Percentiles rank a stretch among this genome's conserved stretches.
phyloP scores from a whole-genome alignment of 92 coral and sea anemone genomes.

The Phenganax marumi region DNA sequence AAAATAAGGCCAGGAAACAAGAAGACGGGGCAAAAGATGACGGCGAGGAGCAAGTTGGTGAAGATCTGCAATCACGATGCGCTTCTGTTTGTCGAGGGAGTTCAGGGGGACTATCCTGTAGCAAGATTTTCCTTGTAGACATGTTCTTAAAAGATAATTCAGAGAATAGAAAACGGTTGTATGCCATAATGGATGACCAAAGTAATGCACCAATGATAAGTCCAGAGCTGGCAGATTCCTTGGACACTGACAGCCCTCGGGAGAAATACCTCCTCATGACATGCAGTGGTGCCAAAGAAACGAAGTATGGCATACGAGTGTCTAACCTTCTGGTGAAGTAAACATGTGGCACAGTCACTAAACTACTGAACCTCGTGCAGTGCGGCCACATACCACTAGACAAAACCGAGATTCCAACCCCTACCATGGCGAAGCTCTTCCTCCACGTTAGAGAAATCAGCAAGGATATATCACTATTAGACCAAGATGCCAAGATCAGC shows the following conservation, averaged over 20 bases:
- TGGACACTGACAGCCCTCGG: conserved; percentile 23
- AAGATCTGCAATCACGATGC: conserved; percentile 1
- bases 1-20: not conserved
- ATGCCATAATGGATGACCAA: conserved; percentile 46
- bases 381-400: conserved; percentile 44
- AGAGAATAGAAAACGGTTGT: not conserved
- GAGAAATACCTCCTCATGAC: conserved; percentile 41
- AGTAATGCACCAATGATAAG: conserved; percentile 52
- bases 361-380: conserved; percentile 45
- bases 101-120: conserved; percentile 43
- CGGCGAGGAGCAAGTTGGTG: not conserved
- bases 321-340: conserved; percentile 3
- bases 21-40: not conserved
- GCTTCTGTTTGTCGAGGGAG: conserved; percentile 40
- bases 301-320: conserved; percentile 45
- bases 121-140: conserved; percentile 42
- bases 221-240: conserved; percentile 31
- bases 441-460: conserved; percentile 40
- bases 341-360: conserved; percentile 8
- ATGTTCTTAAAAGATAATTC: conserved; percentile 4
- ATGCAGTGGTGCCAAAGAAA: conserved; percentile 39
- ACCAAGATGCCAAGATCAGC: too few species aligned
- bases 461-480: conserved; percentile 45
- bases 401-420: conserved; percentile 44
- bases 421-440: conserved; percentile 46